Evolutionary conservation across 2,113 vertebrate genomes (phyloP).

Genomic region (Stegastes partitus): DNA sequence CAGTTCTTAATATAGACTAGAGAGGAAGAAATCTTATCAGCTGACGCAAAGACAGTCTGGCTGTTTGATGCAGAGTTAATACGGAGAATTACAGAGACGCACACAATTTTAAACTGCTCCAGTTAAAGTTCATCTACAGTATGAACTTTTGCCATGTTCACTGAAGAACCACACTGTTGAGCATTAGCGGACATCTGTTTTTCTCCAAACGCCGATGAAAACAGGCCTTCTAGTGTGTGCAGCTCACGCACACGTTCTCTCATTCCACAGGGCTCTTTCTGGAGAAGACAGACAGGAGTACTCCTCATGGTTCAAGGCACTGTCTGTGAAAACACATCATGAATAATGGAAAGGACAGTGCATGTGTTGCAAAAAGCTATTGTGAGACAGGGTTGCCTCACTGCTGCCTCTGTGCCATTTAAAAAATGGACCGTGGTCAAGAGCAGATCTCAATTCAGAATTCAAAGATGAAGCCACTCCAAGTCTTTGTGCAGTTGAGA

Average conservation of each 20-base stretch:
- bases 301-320: slow-evolving; percentile 63
- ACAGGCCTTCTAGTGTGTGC: slow-evolving; percentile 48
- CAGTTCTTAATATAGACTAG: neutral
- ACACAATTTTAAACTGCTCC: slow-evolving; percentile 26
- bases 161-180: slow-evolving; percentile 18
- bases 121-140: slow-evolving; percentile 23
- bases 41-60: slow-evolving; percentile 35
- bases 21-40: slow-evolving; percentile 16
- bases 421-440: slow-evolving; percentile 42
- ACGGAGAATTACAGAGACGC: slow-evolving; percentile 3
- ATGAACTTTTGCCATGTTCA: slow-evolving; percentile 10
- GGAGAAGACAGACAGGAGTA: slow-evolving; percentile 65
- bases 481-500: neutral
- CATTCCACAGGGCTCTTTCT: slow-evolving; percentile 51
- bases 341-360: slow-evolving; percentile 73
- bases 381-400: slow-evolving; percentile 52
- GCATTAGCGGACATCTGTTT: slow-evolving; percentile 48
- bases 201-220: slow-evolving; percentile 48
- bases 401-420: slow-evolving; percentile 45
- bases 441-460: slow-evolving; percentile 13
- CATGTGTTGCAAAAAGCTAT: slow-evolving; percentile 67
- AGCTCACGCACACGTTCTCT: slow-evolving; percentile 36
- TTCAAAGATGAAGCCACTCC: slow-evolving; percentile 10
- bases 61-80: slow-evolving; percentile 18
- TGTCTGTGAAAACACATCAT: slow-evolving; percentile 74